phyloP scores from a whole-genome alignment of 1,140 invertebrate genomes.

The Contarinia nasturtii region DNA sequence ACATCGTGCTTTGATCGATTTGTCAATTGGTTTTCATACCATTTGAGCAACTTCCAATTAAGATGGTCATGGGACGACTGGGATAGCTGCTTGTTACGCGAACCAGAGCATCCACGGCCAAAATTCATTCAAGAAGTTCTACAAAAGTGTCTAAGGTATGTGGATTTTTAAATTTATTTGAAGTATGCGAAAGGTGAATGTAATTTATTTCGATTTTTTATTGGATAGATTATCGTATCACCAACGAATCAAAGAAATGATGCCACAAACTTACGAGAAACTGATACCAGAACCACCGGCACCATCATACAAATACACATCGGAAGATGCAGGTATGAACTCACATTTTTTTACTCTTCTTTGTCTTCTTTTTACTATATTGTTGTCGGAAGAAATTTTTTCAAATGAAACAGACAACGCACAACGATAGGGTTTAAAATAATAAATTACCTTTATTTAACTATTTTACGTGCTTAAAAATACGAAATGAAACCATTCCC shows the following conservation, averaged over 20 bases:
- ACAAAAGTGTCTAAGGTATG: slow-evolving; percentile 68
- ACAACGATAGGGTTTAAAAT: too few relatives aligned
- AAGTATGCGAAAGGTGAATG: background rate
- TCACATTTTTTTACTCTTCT: background rate
- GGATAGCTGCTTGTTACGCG: slow-evolving; percentile 66
- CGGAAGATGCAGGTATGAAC: slow-evolving; percentile 56
- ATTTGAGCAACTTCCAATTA: slow-evolving; percentile 98
- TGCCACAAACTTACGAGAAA: slow-evolving; percentile 69
- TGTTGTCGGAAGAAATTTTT: too few relatives aligned
- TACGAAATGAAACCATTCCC: too few relatives aligned
- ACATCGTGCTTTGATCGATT: slow-evolving; percentile 92
- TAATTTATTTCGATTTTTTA: slow-evolving; percentile 1
- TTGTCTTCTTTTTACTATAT: background rate
- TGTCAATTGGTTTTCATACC: slow-evolving; percentile 95
- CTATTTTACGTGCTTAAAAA: too few relatives aligned
- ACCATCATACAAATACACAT: slow-evolving; percentile 64
- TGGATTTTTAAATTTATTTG: background rate
- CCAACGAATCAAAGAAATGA: slow-evolving; percentile 78
- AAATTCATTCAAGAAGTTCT: slow-evolving; percentile 91
- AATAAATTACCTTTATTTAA: too few relatives aligned
- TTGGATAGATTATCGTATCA: slow-evolving; percentile 77
- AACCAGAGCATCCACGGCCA: slow-evolving; percentile 80
- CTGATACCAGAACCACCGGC: slow-evolving; percentile 64
- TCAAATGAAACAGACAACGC: too few relatives aligned
- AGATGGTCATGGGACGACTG: slow-evolving; percentile 98